Evolutionary conservation across 2,797 vertebrate species (phyloP).

Genomic region (Tokudaia tokunoshimensis): DNA sequence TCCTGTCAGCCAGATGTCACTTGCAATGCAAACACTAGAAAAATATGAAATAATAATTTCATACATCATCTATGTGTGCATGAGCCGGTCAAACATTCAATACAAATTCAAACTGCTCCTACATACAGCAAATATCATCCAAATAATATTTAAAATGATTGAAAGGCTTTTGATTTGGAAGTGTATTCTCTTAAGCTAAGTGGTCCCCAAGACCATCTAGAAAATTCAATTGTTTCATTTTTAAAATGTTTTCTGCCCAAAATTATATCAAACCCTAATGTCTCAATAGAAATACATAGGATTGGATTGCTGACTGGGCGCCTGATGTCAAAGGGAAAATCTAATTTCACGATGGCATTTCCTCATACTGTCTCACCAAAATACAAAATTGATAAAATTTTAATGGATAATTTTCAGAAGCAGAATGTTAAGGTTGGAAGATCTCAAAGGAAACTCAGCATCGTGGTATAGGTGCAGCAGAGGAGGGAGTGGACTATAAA

Average conservation of each 20-base stretch:
- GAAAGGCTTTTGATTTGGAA: slow-evolving; percentile 99
- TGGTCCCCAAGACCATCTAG: slow-evolving; percentile 98
- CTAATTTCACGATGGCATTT: slow-evolving; percentile 99
- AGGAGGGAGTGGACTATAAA: slow-evolving; percentile 76
- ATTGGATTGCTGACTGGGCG: slow-evolving; percentile 97
- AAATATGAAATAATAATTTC: slow-evolving; percentile 96
- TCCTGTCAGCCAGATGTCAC: slow-evolving; percentile 93
- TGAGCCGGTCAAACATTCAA: slow-evolving; percentile 94
- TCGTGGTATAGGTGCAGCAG: slow-evolving; percentile 62
- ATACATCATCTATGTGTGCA: slow-evolving; percentile 93
- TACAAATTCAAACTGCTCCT: slow-evolving; percentile 94
- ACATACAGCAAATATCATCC: slow-evolving; percentile 93
- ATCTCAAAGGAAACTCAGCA: slow-evolving; percentile 87
- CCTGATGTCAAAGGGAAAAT: slow-evolving; percentile 98
- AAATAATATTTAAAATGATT: slow-evolving; percentile 99
- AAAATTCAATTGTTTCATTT: slow-evolving; percentile 99
- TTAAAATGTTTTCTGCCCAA: slow-evolving; percentile 98
- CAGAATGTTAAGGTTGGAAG: slow-evolving; percentile 91
- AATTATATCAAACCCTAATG: slow-evolving; percentile 99
- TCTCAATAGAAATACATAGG: slow-evolving; percentile 98
- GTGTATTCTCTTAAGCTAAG: slow-evolving; percentile 99
- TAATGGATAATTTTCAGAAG: slow-evolving; percentile 98
- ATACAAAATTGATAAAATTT: slow-evolving; percentile 97
- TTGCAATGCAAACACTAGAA: slow-evolving; percentile 91
- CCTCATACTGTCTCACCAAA: slow-evolving; percentile 96